Evolutionary conservation across 2,888 invertebrate genomes (phyloP), one percentile per base, ranked within the genome.

Genomic region (Myopa testacea): DNA sequence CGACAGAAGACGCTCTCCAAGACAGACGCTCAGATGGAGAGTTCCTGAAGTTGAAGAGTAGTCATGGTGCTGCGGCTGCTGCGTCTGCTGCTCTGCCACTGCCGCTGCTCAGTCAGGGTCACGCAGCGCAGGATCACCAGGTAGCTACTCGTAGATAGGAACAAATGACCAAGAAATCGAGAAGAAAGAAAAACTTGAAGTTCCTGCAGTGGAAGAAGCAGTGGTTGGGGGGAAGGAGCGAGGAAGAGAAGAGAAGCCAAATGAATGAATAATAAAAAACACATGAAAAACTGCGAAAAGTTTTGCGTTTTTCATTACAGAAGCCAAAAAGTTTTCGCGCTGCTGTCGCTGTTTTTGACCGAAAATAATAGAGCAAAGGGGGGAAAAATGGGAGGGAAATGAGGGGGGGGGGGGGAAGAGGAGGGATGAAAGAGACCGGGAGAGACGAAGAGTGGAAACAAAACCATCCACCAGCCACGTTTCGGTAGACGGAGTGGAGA

Each of bases 1-100:
- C 79, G 79, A 80, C 70, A 77, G 77, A 68, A 77, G 60, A 55
- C 75, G 16, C 60, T 50, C 12, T 40, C 12, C 4, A 26, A 52
- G 34, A 63, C 62, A 38, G 50, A 37, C 50, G 34, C 10, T 55
- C 34, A 38, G 26, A 70, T n/a, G 38, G 70, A 67, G 50, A 60
- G 50, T 2, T 58, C 38, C 55, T 12, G 52, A 76, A 26, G 40
- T 40, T 5, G 16, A 19, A 76, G 55, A 55, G 50, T 62, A 4
- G 58, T 26, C 19, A 50, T 60, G 50, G 45, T 60, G 16, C 37
- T 69, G 58, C 26, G 58, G 26, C 50, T 70, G 50, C 16, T 69
- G 40, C 50, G 14, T n/a, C n/a, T n/a, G n/a, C n/a, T n/a, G 45
- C 62, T 38, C 52, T 74, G 26, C 63, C 50, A 6, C 50, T 69